Evolutionary conservation across 2,888 invertebrate species (phyloP).

Genomic region (Teleiodes luculella): DNA sequence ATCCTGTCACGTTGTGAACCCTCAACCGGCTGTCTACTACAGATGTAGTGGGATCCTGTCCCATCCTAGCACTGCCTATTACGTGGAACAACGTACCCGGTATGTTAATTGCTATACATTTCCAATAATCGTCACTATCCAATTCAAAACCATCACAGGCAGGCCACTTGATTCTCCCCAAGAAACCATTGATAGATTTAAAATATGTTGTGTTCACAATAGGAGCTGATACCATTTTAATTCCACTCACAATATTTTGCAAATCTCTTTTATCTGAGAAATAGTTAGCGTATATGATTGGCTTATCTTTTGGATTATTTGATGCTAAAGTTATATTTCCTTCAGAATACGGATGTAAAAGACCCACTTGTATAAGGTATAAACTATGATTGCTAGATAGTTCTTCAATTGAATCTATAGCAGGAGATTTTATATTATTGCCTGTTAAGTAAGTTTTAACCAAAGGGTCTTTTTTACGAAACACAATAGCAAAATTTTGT

Average conservation of each 20-base stretch:
- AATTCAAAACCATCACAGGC: slow-evolving; percentile 22
- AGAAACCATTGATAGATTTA: slow-evolving; percentile 27
- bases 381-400: neutral
- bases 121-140: slow-evolving; percentile 80
- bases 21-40: slow-evolving; percentile 80
- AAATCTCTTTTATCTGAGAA: slow-evolving; percentile 73
- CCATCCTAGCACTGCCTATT: slow-evolving; percentile 85
- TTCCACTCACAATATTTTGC: slow-evolving; percentile 48
- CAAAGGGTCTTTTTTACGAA: slow-evolving; percentile 66
- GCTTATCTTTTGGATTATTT: slow-evolving; percentile 71
- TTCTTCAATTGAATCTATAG: neutral
- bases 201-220: slow-evolving; percentile 61
- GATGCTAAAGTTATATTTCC: slow-evolving; percentile 76
- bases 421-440: neutral
- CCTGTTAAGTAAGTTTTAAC: neutral
- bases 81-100: slow-evolving; percentile 84
- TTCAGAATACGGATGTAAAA: slow-evolving; percentile 62
- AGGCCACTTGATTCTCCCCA: slow-evolving; percentile 37
- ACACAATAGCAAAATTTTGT: slow-evolving; percentile 63
- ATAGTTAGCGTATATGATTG: slow-evolving; percentile 79
- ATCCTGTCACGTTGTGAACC: slow-evolving; percentile 26
- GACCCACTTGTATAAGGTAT: slow-evolving; percentile 19
- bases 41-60: slow-evolving; percentile 52
- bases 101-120: slow-evolving; percentile 80
- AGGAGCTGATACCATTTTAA: slow-evolving; percentile 38